Conservation (phyloP, 2,888 invertebrate species). For the Hemithea aestivaria region DNA sequence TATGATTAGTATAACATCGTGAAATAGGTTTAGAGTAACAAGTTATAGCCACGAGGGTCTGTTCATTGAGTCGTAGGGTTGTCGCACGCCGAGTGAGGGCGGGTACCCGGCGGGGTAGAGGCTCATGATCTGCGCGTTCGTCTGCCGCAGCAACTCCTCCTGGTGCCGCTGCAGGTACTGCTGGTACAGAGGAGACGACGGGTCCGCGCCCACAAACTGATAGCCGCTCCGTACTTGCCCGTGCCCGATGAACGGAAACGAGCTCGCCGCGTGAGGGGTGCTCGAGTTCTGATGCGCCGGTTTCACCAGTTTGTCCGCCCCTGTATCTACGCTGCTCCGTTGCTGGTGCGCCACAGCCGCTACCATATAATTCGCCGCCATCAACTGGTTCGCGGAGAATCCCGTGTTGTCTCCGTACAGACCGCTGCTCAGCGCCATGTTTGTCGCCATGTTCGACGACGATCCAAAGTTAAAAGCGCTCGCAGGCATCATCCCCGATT, state of each 20-base stretch:
- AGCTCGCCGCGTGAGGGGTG: conserved; percentile 46
- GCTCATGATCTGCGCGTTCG: conserved; percentile 81
- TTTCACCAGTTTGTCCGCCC: conserved; percentile 64
- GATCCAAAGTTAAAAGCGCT: conserved; percentile 92
- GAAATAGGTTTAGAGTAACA: conserved; percentile 1
- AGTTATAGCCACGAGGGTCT: conserved; percentile 83
- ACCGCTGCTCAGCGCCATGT: conserved; percentile 76
- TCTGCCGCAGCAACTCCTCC: conserved; percentile 79
- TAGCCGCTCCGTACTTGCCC: conserved; percentile 80
- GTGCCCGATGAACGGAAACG: conserved; percentile 81
- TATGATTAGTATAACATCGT: conserved; percentile 29
- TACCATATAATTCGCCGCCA: conserved; percentile 73
- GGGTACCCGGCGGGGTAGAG: conserved; percentile 83
- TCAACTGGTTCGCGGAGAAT: conserved; percentile 83
- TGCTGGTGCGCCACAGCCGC: conserved; percentile 70
- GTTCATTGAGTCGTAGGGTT: conserved; percentile 85
- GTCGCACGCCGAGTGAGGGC: conserved; percentile 81
- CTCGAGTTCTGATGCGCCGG: conserved; percentile 70
- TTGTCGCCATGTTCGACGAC: conserved; percentile 80
- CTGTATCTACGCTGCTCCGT: conserved; percentile 51
- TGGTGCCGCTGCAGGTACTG: conserved; percentile 83
- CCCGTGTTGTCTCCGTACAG: conserved; percentile 82
- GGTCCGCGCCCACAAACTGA: conserved; percentile 81
- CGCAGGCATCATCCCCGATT: conserved; percentile 84
- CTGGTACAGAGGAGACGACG: conserved; percentile 84